Evolutionary conservation across 2,113 vertebrate genomes (phyloP).

Genomic region (Alosa alosa): DNA sequence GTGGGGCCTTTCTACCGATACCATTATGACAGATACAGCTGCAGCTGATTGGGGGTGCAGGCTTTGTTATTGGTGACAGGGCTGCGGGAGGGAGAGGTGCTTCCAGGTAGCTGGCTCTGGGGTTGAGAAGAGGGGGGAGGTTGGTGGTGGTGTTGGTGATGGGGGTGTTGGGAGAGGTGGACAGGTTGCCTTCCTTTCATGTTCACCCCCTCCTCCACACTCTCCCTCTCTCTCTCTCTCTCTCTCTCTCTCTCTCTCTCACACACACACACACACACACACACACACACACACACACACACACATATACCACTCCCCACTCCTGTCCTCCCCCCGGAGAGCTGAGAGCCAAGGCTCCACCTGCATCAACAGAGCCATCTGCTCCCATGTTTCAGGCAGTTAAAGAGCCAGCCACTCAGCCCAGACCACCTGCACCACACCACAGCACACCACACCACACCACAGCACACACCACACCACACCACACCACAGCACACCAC

Average conservation of each 20-base stretch:
- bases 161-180: background rate
- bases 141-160: background rate
- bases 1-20: background rate
- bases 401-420: background rate
- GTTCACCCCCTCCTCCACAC: background rate
- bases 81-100: background rate
- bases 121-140: background rate
- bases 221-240: too few species aligned
- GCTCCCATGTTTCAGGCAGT: background rate
- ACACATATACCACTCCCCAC: background rate
- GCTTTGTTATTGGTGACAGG: background rate
- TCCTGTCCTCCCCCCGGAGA: background rate
- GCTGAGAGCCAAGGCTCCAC: background rate
- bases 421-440: background rate
- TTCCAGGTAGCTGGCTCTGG: background rate
- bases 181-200: conserved; percentile 3
- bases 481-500: background rate
- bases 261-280: conserved; percentile 6
- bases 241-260: too few species aligned
- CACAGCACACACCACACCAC: background rate
- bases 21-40: background rate
- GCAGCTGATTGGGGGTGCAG: background rate
- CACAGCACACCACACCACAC: background rate
- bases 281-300: conserved; percentile 13
- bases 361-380: conserved; percentile 1